A percentile compares a stretch with the other conserved stretches of the same genome.
phyloP scores from a whole-genome alignment of 1,140 invertebrate species.

The Caligus rogercresseyi region DNA sequence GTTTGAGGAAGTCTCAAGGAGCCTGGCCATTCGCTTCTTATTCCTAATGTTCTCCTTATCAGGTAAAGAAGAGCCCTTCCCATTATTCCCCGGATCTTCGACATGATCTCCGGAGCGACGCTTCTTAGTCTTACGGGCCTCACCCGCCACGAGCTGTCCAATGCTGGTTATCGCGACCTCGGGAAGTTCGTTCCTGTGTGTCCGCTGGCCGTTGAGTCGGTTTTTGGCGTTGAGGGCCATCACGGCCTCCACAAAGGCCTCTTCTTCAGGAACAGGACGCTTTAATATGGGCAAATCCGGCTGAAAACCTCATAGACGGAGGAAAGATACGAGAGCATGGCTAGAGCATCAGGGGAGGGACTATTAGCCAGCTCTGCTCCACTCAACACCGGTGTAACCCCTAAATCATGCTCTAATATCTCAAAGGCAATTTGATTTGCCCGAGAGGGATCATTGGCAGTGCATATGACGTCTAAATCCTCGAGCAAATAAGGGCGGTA shows the following conservation, averaged over 20 bases:
- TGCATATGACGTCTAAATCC: slow-evolving; percentile 32
- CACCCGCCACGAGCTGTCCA: slow-evolving; percentile 11
- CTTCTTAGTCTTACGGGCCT: slow-evolving; percentile 11
- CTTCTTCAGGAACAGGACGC: neutral
- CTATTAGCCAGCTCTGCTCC: slow-evolving; percentile 56
- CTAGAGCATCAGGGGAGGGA: slow-evolving; percentile 48
- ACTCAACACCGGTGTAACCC: slow-evolving; percentile 58
- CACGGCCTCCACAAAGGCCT: neutral
- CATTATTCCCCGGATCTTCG: neutral
- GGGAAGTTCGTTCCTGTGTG: neutral
- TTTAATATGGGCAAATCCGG: slow-evolving; percentile 53
- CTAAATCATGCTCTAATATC: slow-evolving; percentile 53
- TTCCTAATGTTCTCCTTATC: slow-evolving; percentile 11
- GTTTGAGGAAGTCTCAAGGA: neutral
- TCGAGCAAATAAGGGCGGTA: slow-evolving; percentile 76
- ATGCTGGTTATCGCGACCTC: neutral
- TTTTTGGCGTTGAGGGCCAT: neutral
- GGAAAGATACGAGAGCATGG: slow-evolving; percentile 63
- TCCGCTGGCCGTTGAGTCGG: neutral
- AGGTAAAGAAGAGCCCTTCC: neutral
- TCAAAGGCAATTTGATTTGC: slow-evolving; percentile 53
- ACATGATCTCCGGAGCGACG: neutral
- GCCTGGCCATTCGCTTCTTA: slow-evolving; percentile 7
- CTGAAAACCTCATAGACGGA: slow-evolving; percentile 66
- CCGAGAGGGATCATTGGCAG: slow-evolving; percentile 40